Conservation (phyloP, 1,140 invertebrate species). For the Drosophila erecta region DNA sequence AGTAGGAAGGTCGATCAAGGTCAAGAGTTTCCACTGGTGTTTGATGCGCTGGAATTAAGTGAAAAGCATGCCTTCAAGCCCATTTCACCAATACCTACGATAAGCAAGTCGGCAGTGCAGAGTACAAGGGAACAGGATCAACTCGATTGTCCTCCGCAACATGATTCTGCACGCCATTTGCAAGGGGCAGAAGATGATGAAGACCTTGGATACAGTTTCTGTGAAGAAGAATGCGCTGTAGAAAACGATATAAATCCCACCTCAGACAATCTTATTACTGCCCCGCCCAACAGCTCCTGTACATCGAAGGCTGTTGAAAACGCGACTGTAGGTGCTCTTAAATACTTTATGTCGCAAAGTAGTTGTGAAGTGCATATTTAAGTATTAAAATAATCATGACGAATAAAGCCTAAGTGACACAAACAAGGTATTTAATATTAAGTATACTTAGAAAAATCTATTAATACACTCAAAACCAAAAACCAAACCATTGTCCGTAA, state of each 20-base stretch:
- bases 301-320: slow-evolving; percentile 41
- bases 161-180: neutral
- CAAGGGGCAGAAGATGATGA: slow-evolving; percentile 64
- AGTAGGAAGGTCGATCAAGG: slow-evolving; percentile 27
- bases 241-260: slow-evolving; percentile 20
- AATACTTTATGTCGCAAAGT: slow-evolving; percentile 67
- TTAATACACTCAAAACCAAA: neutral
- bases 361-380: slow-evolving; percentile 74
- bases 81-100: slow-evolving; percentile 63
- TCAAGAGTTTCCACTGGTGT: slow-evolving; percentile 48
- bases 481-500: neutral
- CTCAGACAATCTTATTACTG: slow-evolving; percentile 15
- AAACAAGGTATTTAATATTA: slow-evolving; percentile 69
- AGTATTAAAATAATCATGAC: slow-evolving; percentile 25
- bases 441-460: slow-evolving; percentile 11
- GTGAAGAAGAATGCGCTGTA: slow-evolving; percentile 65
- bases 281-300: neutral
- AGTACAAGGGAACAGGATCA: slow-evolving; percentile 10
- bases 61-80: slow-evolving; percentile 80
- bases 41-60: slow-evolving; percentile 58
- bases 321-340: slow-evolving; percentile 51
- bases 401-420: slow-evolving; percentile 56
- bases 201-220: slow-evolving; percentile 76
- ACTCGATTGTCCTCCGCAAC: neutral
- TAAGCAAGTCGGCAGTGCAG: slow-evolving; percentile 11